Base-by-base conservation (phyloP, 2,888 invertebrate species). In the Meteorus cinctellus region DNA sequence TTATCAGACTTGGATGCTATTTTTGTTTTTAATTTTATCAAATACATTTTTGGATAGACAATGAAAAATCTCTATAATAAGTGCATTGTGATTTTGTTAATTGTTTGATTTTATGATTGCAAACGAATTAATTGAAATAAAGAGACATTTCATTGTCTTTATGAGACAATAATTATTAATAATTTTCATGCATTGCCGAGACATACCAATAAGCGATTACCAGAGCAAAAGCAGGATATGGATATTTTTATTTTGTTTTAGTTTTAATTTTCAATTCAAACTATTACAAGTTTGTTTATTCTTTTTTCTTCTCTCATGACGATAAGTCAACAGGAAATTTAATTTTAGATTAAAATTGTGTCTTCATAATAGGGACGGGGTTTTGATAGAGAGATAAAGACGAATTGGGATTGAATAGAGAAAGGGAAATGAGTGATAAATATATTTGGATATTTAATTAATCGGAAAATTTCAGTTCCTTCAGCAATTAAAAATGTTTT, bases 211-310 rank as follows among this genome's bases (percentile, higher is more conserved):
- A 89, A 89, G 89, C 89, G 87, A 86, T 89, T 89, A 89, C 89
- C 89, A 89, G 89, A 89, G 89, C 89, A 89, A 89, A 89, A 89
- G 89, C 89, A 89, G 88, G 87, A 87, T 86, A 84, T 83, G 80
- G 79, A 83, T 78, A 83, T 81, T 80, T 71, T 72, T 77, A 77
- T 76, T 80, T 77, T 78, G 72, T 62, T 74, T 24, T 65, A 62
- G 36, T 59, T 31, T 19, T 55, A 68, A 36, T 67, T n/a, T 55
- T 8, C 4, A 8, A 55, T 55, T 12, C 55, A 55, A 55, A 55
- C 2, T 72, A 59, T 62, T 41, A 63, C 48, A 31, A n/a, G n/a
- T 65, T 77, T 79, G 74, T 78, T 78, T 79, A 4, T 19, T 19
- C 0, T 72, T 79, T 5, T 31, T 65, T 45, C 55, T 63, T 70